Evolutionary conservation across 2,888 invertebrate species (phyloP).

Genomic region (Tiliacea citrago): DNA sequence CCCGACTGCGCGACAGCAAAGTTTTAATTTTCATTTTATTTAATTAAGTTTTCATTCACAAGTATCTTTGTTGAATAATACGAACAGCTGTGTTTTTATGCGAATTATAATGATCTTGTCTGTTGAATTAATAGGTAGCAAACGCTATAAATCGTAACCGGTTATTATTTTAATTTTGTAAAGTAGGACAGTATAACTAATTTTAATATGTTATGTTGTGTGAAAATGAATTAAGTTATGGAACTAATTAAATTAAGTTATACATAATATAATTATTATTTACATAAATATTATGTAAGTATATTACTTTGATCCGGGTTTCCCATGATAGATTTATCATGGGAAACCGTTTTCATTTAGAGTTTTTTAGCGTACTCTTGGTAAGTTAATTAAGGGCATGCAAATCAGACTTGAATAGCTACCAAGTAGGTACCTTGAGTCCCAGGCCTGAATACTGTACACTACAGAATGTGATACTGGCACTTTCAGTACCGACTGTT

Average conservation of each 20-base stretch:
- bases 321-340: too few species aligned
- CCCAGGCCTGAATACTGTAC: neutral
- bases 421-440: neutral
- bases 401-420: too few species aligned
- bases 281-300: neutral
- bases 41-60: too few species aligned
- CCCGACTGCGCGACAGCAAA: too few species aligned
- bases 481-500: neutral
- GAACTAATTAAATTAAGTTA: conserved; percentile 10
- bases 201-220: neutral
- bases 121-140: conserved; percentile 6
- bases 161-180: conserved; percentile 16
- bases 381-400: neutral
- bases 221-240: conserved; percentile 9
- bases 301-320: neutral
- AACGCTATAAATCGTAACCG: conserved; percentile 13
- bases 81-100: conserved; percentile 27
- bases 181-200: neutral
- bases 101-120: conserved; percentile 6
- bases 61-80: neutral
- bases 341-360: too few species aligned
- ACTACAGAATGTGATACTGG: neutral
- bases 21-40: too few species aligned
- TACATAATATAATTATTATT: neutral
- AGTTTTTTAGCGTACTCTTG: too few species aligned